Evolutionary conservation across 1,140 invertebrate species (phyloP), one percentile per base, ranked within the genome.

Genomic region (Phymorhynchus buccinoides): DNA sequence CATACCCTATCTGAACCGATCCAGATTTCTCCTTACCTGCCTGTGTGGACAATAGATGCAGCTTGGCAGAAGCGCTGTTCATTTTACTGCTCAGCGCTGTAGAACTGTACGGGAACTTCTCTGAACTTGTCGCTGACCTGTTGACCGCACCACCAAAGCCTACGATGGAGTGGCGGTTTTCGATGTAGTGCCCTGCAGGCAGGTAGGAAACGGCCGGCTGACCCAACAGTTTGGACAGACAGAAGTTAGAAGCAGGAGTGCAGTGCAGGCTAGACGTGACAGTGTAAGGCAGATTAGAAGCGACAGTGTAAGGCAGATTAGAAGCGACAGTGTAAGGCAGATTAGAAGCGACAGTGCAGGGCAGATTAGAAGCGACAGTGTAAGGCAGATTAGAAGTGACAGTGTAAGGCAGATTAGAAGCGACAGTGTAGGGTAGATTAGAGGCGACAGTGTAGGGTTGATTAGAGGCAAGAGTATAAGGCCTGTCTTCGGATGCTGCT

Each of bases 221-320:
- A 71, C 71, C 83, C 39, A 84, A 44, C 35, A 84, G 71, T 37
- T 84, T 71, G 27, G 71, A 78, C 6, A 56, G 42, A 22, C 83
- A 66, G 80, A n/a, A 41, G 48, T 62, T 37, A 22, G 75, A 35
- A 22, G 56, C 22, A 30, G 30, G 3, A 42, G 39, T 37, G 30
- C 30, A 14, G n/a, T 12, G 56, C 56, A 27, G 12, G 14, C 22
- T 4, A 62, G 4, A 6, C n/a, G n/a, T 32, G 44, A 48, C 14
- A 42, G 39, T 37, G 30, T n/a, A 14, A 62, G 12, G 56, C 56
- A 27, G 12, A 4, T 22, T 4, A 62, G 4, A 6, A 27, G 30
- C 68, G 48, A 22, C 48, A n/a, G n/a, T n/a, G n/a, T n/a, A n/a
- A n/a, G n/a, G n/a, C n/a, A n/a, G n/a, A n/a, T n/a, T n/a, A n/a